Evolutionary conservation across 2,797 vertebrate genomes (phyloP), one percentile per base, ranked within the genome.

Genomic region (Yasuhikotakia modesta): DNA sequence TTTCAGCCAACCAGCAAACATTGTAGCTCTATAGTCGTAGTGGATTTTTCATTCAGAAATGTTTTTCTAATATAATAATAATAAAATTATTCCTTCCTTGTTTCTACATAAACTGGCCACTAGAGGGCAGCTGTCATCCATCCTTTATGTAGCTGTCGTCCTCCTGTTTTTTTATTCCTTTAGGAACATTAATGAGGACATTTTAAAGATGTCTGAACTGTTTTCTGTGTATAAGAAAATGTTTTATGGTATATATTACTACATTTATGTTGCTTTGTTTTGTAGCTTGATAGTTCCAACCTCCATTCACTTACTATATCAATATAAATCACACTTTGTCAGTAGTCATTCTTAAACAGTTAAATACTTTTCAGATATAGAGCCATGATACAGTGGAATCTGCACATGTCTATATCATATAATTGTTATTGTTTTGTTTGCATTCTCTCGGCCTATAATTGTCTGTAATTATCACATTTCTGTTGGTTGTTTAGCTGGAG

Each of bases 401-500:
- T 17, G 46, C 46, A 50, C 46, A 17, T 14, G 14, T 4, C 4
- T 50, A 50, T 50, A 14, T 16, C 14, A 17, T 1, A 50, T 16
- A 50, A 13, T 16, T 43, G 2, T 2, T 2, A 10, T 43, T 43
- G 16, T 3, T 5, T 76, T 32, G 35, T 13, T 21, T 50, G n/a
- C 13, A 6, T 24, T 19, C 2, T 46, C 35, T 2, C 43, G 22
- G 45, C 12, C 21, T 12, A 19, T 21, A 22, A n/a, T 43, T 43
- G n/a, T n/a, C n/a, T n/a, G 39, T 43, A 43, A 43, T 43, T 43
- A 43, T 43, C 10, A 21, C 10, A 65, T 30, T 78, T 71, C 46
- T 65, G 45, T 71, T 65, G 14, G 17, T 53, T 45, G 17, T 46
- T 61, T 82, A 99, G 97, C 94, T 99, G 73, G 98, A 99, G 86